phyloP scores from a whole-genome alignment of 2,113 vertebrate genomes.

The Columba janthina region DNA sequence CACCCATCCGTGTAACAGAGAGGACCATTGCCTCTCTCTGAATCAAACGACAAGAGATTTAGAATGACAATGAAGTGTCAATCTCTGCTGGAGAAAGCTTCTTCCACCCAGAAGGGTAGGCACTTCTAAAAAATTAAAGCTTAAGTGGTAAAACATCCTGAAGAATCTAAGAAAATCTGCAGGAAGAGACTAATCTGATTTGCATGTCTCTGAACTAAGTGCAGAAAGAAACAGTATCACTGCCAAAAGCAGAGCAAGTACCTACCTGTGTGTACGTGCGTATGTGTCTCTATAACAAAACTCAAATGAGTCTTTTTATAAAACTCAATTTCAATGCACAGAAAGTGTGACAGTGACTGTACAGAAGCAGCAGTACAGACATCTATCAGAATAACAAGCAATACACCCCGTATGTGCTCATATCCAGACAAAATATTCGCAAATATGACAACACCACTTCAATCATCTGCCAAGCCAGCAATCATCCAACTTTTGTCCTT shows the following conservation, averaged over 20 bases:
- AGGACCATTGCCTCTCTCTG: not conserved
- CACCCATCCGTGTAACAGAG: not conserved
- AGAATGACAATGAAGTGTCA: not conserved
- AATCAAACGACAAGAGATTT: not conserved
- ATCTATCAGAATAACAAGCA: not conserved
- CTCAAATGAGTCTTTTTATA: not conserved
- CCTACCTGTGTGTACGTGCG: not conserved
- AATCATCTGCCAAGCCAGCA: slow-evolving; percentile 3
- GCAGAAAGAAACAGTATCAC: not conserved
- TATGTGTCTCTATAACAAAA: not conserved
- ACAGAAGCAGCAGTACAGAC: not conserved
- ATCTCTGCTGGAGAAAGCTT: not conserved
- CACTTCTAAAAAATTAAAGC: not conserved
- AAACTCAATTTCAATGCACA: not conserved
- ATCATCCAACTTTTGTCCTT: slow-evolving; percentile 29
- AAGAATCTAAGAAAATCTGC: not conserved
- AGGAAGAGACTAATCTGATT: not conserved
- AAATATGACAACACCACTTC: slow-evolving; percentile 21
- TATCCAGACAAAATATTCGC: slow-evolving; percentile 5
- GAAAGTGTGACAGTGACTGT: not conserved
- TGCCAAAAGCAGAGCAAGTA: not conserved
- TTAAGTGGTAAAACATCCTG: not conserved
- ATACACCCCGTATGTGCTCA: not conserved
- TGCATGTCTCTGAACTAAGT: not conserved
- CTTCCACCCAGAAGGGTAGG: not conserved